A percentile compares a stretch with the other conserved stretches of the same genome.
phyloP scores from a whole-genome alignment of 2,113 vertebrate species.

The Arvicanthis niloticus region DNA sequence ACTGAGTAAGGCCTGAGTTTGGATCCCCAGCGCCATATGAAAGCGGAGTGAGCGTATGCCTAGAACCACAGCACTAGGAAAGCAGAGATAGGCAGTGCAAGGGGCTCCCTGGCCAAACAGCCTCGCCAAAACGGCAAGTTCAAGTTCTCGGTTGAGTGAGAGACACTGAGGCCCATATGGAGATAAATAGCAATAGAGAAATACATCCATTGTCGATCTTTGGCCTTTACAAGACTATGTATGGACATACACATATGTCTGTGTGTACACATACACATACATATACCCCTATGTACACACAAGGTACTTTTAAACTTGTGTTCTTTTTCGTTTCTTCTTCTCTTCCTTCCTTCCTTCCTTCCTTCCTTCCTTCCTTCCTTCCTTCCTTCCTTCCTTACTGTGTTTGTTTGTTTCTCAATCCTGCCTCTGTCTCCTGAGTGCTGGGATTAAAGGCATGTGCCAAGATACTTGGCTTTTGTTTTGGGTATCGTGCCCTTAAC shows the following conservation, averaged over 20 bases:
- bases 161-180: not conserved
- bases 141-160: not conserved
- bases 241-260: not conserved
- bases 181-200: not conserved
- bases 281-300: not conserved
- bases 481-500: not conserved
- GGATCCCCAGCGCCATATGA: not conserved
- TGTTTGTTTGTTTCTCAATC: not conserved
- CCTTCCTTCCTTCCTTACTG: no score
- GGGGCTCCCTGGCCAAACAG: not conserved
- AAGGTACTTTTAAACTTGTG: not conserved
- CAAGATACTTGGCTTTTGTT: not conserved
- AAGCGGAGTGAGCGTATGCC: not conserved
- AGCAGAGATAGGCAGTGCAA: not conserved
- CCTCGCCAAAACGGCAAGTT: not conserved
- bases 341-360: no score
- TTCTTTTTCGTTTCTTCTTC: not conserved
- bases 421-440: not conserved
- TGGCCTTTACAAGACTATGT: not conserved
- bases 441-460: not conserved
- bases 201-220: not conserved
- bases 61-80: not conserved
- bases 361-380: no score
- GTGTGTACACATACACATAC: not conserved
- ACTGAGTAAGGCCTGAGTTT: not conserved